Evolutionary conservation across 2,888 invertebrate species (phyloP).

Genomic region (Pocota personata): DNA sequence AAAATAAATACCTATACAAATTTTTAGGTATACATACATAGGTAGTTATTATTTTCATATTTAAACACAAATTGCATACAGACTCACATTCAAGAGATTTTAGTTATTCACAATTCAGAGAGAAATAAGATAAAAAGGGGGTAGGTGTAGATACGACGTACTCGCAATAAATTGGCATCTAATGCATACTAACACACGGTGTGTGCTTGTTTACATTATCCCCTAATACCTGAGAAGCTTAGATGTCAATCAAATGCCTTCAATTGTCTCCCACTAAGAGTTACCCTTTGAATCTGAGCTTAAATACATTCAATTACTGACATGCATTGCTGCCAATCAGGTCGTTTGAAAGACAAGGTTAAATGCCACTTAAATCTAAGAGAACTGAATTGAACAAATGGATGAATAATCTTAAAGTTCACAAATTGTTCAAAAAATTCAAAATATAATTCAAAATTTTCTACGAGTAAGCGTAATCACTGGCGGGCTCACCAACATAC

Average conservation of each 20-base stretch:
- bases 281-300: neutral
- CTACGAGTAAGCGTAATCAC: too few relatives aligned
- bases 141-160: neutral
- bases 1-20: neutral
- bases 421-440: too few relatives aligned
- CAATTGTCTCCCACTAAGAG: neutral
- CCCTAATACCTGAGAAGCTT: neutral
- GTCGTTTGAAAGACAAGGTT: neutral
- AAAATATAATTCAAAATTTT: too few relatives aligned
- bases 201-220: neutral
- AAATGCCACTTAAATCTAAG: neutral
- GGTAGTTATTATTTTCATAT: too few relatives aligned
- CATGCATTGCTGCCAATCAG: neutral
- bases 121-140: neutral
- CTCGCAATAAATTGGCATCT: neutral
- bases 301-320: neutral
- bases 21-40: too few relatives aligned
- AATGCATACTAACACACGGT: too few relatives aligned
- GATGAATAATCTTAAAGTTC: too few relatives aligned
- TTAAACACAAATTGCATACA: neutral
- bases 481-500: too few relatives aligned
- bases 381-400: neutral
- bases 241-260: constrained; percentile 18
- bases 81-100: neutral
- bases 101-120: neutral